A percentile compares a stretch with the other conserved stretches of the same genome.
phyloP scores from a whole-genome alignment of 2,797 vertebrate genomes.

The Macropodus opercularis region DNA sequence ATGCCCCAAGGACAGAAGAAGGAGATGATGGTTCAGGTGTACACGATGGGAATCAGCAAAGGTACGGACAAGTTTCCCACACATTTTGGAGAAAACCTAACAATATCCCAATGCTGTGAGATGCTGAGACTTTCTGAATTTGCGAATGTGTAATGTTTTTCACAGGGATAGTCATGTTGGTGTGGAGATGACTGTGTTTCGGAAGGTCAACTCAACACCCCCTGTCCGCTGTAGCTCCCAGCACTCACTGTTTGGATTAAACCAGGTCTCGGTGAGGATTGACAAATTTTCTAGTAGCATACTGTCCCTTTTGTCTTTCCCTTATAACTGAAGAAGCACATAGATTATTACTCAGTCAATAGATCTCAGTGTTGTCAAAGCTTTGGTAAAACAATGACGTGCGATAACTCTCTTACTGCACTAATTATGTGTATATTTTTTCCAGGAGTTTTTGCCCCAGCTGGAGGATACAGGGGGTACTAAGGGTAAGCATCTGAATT shows the following conservation, averaged over 20 bases:
- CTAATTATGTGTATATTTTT: neutral
- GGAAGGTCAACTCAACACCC: slow-evolving; percentile 92
- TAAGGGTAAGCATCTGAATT: slow-evolving; percentile 76
- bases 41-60: slow-evolving; percentile 80
- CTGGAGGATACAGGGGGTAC: slow-evolving; percentile 84
- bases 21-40: slow-evolving; percentile 82
- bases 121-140: neutral
- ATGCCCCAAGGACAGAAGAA: slow-evolving; percentile 80
- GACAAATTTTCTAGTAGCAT: slow-evolving; percentile 1
- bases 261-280: slow-evolving; percentile 90
- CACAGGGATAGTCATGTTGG: slow-evolving; percentile 86
- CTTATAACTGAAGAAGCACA: neutral
- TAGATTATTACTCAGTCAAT: neutral
- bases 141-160: slow-evolving; percentile 10
- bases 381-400: neutral
- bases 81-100: neutral
- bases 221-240: slow-evolving; percentile 93
- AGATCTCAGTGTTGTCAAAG: neutral
- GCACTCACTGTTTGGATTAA: slow-evolving; percentile 91
- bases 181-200: slow-evolving; percentile 93
- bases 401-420: neutral
- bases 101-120: neutral
- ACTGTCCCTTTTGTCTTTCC: neutral
- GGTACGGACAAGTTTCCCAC: slow-evolving; percentile 65
- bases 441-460: slow-evolving; percentile 88